phyloP scores from a whole-genome alignment of 1,140 invertebrate genomes.

The Cataglyphis hispanica region DNA sequence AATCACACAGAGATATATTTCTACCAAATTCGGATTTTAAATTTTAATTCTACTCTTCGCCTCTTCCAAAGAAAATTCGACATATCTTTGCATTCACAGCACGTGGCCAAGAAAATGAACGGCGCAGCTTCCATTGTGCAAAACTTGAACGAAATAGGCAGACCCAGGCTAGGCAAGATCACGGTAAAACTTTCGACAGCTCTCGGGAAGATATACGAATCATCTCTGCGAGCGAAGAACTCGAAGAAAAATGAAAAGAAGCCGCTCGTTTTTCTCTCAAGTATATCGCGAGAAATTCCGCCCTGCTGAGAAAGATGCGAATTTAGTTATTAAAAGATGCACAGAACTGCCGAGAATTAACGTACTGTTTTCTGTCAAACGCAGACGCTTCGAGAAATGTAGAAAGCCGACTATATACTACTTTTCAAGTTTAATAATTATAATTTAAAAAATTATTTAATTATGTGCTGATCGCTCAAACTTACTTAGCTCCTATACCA shows the following conservation, averaged over 20 bases:
- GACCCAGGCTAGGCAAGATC: conserved; percentile 8
- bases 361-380: conserved; percentile 20
- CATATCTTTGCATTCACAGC: conserved; percentile 5
- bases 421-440: no score
- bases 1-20: neutral
- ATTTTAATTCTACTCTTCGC: neutral
- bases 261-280: conserved; percentile 27
- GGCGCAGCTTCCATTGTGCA: neutral
- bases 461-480: neutral
- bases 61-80: conserved; percentile 7
- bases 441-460: conserved; percentile 26
- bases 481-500: neutral
- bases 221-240: neutral
- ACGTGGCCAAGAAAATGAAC: neutral
- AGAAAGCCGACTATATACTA: neutral
- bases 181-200: conserved; percentile 55
- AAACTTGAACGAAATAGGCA: conserved; percentile 13
- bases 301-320: neutral
- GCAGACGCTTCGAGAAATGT: conserved; percentile 22
- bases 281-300: conserved; percentile 4
- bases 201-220: conserved; percentile 51
- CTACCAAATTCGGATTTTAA: neutral
- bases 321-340: conserved; percentile 53
- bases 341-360: neutral
- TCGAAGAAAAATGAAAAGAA: conserved; percentile 55